phyloP scores from a whole-genome alignment of 1,140 invertebrate species.

The Drosophila melanica region DNA sequence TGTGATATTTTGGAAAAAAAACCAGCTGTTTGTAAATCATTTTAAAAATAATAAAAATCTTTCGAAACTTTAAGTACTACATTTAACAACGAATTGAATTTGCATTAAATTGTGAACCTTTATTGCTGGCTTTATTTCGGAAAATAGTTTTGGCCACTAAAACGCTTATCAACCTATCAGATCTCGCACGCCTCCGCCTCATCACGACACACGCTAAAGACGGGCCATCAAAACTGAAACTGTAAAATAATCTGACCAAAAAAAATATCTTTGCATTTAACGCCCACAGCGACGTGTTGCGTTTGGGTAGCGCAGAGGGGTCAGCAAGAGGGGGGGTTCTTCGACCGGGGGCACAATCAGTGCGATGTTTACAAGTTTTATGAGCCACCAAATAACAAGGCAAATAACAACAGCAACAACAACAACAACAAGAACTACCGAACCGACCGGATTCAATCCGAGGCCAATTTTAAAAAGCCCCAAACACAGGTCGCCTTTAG shows the following conservation, averaged over 20 bases:
- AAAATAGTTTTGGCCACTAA: conserved; percentile 56
- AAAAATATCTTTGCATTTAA: conserved; percentile 66
- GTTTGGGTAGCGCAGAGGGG: no score
- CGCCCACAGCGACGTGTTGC: conserved; percentile 21
- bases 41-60: no score
- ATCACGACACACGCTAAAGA: conserved; percentile 35
- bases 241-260: conserved; percentile 66
- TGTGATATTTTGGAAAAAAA: neutral
- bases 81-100: no score
- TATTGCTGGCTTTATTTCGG: neutral
- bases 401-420: conserved; percentile 65
- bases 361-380: conserved; percentile 79
- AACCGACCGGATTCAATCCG: conserved; percentile 42
- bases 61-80: no score
- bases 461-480: conserved; percentile 48
- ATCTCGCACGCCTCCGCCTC: conserved; percentile 64
- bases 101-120: neutral
- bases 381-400: conserved; percentile 80
- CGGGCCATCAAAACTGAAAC: conserved; percentile 53
- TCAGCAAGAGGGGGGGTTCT: neutral
- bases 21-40: neutral
- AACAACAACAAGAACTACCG: conserved; percentile 51
- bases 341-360: conserved; percentile 68
- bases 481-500: conserved; percentile 19
- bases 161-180: conserved; percentile 62